Evolutionary conservation across 2,113 vertebrate species (phyloP), one percentile per base, ranked within the genome.

Genomic region (Echinops telfairi): DNA sequence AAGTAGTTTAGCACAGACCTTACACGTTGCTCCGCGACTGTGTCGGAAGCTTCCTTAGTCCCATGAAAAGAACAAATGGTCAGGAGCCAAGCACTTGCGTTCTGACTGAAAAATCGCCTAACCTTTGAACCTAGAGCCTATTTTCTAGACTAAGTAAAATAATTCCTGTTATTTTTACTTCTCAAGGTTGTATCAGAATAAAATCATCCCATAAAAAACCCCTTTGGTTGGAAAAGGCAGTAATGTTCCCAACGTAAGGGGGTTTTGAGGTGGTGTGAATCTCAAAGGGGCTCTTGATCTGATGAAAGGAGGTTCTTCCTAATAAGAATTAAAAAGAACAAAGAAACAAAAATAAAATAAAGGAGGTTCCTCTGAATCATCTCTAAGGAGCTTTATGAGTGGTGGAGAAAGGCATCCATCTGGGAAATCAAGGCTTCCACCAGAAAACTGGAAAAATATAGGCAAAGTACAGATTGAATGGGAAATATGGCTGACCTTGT

Each of bases 71-170:
- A 83, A 29, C 27, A 77, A 40, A 86, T 33, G 33, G 19, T 20
- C 29, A 91, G 47, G 12, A 60, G 15, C 7, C 3, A 68, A 80
- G 78, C 16, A 66, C 43, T 80, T 79, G 53, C 64, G 38, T 78
- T 90, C 83, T 75, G 25, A 80, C 78, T 16, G 12, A 84, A 71
- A 92, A 81, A 36, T 22, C 7, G 43, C 33, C 70, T 76, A 31
- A 76, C 58, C 25, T 88, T 90, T 38, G 70, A 92, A 40, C 58
- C 83, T 47, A 75, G 31, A 12, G 22, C 36, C 88, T 76, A 88
- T 12, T 27, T 33, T 60, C 73, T 80, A 64, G 29, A 86, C 77
- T 86, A 23, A 76, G 4, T 22, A 81, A 90, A 83, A 64, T 78
- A 58, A 75, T 40, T 47, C 3, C 11, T 90, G 6, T 38, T 25